A percentile compares a stretch with the other conserved stretches of the same genome.
phyloP scores from a whole-genome alignment of 2,797 vertebrate species.

The Onychomys torridus region DNA sequence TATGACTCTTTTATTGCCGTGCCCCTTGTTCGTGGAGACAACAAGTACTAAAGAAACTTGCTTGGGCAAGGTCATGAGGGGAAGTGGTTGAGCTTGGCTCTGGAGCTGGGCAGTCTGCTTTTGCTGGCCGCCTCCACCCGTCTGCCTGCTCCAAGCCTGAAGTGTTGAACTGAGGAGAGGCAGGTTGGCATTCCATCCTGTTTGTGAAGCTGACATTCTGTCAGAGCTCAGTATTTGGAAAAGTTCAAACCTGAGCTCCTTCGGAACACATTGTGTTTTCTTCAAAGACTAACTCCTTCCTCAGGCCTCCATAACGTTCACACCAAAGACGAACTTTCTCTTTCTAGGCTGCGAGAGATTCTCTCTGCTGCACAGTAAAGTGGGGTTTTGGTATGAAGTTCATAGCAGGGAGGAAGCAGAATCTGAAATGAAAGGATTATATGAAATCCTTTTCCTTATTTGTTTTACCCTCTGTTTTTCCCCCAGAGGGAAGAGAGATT shows the following conservation, averaged over 20 bases:
- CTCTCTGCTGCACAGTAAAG: constrained; percentile 47
- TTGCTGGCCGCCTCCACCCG: neutral
- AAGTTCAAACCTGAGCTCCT: constrained; percentile 53
- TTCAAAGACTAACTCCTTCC: constrained; percentile 64
- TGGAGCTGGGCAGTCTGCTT: neutral
- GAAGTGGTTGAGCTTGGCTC: constrained; percentile 6
- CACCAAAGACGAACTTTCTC: constrained; percentile 40
- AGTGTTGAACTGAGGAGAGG: neutral
- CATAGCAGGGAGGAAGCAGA: constrained; percentile 27
- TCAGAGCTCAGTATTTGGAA: constrained; percentile 23
- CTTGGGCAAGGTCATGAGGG: neutral
- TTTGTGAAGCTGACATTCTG: constrained; percentile 22
- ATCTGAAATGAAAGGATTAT: constrained; percentile 66
- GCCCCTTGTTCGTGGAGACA: neutral
- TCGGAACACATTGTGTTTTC: constrained; percentile 38
- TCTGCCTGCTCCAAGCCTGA: neutral
- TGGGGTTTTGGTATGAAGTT: neutral
- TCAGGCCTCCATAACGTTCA: constrained; percentile 32
- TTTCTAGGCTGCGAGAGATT: constrained; percentile 11
- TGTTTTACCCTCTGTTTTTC: constrained; percentile 62
- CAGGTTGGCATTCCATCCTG: neutral
- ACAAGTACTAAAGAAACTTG: neutral
- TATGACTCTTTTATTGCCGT: neutral
- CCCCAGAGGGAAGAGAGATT: constrained; percentile 47
- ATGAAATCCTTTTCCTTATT: constrained; percentile 69